Evolutionary conservation across 2,797 vertebrate species (phyloP).

Genomic region (Sciaenops ocellatus): DNA sequence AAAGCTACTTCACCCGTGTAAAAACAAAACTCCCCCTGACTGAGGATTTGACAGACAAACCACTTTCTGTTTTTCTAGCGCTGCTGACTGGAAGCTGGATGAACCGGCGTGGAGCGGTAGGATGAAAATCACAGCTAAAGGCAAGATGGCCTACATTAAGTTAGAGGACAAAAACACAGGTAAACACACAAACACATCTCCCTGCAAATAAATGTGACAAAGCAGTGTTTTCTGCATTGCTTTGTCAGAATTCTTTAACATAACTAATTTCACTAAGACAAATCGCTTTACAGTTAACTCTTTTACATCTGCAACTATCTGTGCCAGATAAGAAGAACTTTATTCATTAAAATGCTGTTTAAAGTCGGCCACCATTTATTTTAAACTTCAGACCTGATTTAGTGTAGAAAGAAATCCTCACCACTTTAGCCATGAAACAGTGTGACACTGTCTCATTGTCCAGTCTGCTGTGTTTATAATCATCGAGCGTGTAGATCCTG

Average conservation of each 20-base stretch:
- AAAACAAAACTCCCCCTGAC: background rate
- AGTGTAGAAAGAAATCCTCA: too few species aligned
- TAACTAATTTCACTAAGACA: background rate
- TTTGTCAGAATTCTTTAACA: background rate
- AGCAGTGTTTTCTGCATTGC: background rate
- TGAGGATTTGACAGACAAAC: conserved; percentile 10
- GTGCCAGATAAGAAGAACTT: too few species aligned
- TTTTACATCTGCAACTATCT: background rate
- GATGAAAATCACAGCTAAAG: conserved; percentile 92
- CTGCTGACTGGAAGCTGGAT: conserved; percentile 97
- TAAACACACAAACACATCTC: conserved; percentile 60
- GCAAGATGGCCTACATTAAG: conserved; percentile 91
- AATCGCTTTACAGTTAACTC: background rate
- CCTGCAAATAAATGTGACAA: background rate
- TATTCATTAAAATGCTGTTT: too few species aligned
- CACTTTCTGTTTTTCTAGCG: conserved; percentile 80
- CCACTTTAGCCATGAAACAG: background rate
- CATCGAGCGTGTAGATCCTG: background rate
- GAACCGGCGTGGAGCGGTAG: conserved; percentile 95
- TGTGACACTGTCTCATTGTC: background rate
- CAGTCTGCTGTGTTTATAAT: background rate
- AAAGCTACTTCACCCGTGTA: background rate
- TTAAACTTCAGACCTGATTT: too few species aligned
- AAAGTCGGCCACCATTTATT: too few species aligned
- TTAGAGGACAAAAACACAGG: conserved; percentile 95